Evolutionary conservation across 2,113 vertebrate genomes (phyloP).

Genomic region (Calidris pugnax): DNA sequence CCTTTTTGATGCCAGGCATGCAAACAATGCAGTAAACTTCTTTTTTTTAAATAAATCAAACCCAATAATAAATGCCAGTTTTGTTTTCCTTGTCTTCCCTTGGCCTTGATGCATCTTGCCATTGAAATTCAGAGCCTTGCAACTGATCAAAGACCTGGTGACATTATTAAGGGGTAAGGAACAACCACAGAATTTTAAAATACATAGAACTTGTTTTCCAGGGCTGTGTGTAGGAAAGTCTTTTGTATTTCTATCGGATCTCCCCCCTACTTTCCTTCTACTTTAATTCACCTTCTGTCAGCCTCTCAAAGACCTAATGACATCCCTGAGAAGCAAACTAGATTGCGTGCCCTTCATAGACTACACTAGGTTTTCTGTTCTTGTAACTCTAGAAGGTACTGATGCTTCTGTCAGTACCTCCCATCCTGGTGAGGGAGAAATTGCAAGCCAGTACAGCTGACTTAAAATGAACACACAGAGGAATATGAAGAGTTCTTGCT

Average conservation of each 20-base stretch:
- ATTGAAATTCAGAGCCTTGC: slow-evolving; percentile 19
- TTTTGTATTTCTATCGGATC: not conserved
- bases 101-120: not conserved
- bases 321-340: not conserved
- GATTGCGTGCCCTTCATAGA: not conserved
- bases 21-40: not conserved
- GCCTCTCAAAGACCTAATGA: not conserved
- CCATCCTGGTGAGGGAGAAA: not conserved
- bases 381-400: not conserved
- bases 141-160: slow-evolving; percentile 7
- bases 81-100: not conserved
- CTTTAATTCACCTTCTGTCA: slow-evolving; percentile 18
- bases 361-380: not conserved
- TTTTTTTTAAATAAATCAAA: not conserved
- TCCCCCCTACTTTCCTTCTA: not conserved
- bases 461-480: not conserved
- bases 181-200: slow-evolving; percentile 21
- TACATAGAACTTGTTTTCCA: not conserved
- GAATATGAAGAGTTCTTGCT: not conserved
- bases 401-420: not conserved
- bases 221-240: not conserved
- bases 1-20: not conserved
- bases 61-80: not conserved
- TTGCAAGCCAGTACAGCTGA: not conserved
- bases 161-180: slow-evolving; percentile 6